phyloP scores from a whole-genome alignment of 2,888 invertebrate species.

The Fabriciana adippe region DNA sequence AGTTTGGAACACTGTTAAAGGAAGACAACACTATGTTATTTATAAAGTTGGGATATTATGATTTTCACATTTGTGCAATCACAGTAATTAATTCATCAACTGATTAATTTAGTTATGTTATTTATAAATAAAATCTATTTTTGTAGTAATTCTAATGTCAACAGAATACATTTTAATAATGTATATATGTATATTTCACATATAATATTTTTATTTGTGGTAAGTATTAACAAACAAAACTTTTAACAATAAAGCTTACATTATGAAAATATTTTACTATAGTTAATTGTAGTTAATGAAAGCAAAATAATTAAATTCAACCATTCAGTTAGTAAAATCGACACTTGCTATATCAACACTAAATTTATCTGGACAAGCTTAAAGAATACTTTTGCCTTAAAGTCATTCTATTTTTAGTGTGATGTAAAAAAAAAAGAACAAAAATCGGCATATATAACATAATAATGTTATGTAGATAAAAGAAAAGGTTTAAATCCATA shows the following conservation, averaged over 20 bases:
- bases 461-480: no score
- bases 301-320: constrained; percentile 44
- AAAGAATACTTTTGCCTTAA: constrained; percentile 29
- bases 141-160: constrained; percentile 27
- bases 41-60: constrained; percentile 3
- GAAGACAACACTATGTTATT: constrained; percentile 57
- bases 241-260: constrained; percentile 33
- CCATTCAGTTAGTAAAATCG: constrained; percentile 51
- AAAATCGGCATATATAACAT: no score
- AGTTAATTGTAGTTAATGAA: constrained; percentile 30
- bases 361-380: constrained; percentile 33
- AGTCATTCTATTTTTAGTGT: constrained; percentile 21
- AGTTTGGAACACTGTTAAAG: constrained; percentile 55
- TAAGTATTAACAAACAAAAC: constrained; percentile 40
- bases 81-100: constrained; percentile 16
- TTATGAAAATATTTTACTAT: constrained; percentile 25
- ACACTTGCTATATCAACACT: constrained; percentile 31
- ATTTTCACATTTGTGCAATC: constrained; percentile 26
- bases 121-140: constrained; percentile 29
- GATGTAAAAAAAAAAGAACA: constrained; percentile 26
- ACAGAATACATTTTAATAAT: constrained; percentile 28
- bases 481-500: no score
- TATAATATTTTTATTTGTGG: constrained; percentile 23
- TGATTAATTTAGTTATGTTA: constrained; percentile 4
- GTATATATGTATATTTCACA: constrained; percentile 19